phyloP scores from a whole-genome alignment of 2,888 invertebrate species.

The Poecilus cupreus region DNA sequence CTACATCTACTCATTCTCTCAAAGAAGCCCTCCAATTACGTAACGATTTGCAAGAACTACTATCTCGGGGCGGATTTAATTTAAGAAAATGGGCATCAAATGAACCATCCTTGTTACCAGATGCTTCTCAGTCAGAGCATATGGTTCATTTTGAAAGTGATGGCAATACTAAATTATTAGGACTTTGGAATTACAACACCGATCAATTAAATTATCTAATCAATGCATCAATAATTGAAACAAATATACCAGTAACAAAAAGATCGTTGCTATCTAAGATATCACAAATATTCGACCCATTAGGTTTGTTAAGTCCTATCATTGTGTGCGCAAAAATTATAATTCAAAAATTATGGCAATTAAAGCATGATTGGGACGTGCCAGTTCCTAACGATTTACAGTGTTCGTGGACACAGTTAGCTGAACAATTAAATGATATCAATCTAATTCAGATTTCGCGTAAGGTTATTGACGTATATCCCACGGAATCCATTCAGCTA shows the following conservation, averaged over 20 bases:
- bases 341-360: too few relatives aligned
- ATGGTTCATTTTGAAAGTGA: not conserved
- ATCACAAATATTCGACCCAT: conserved; percentile 7
- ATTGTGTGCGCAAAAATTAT: too few relatives aligned
- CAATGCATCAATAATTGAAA: not conserved
- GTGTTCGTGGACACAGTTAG: too few relatives aligned
- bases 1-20: too few relatives aligned
- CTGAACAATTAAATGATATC: too few relatives aligned
- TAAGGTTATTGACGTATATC: not conserved
- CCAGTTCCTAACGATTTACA: too few relatives aligned
- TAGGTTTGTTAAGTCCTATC: too few relatives aligned
- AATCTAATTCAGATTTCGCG: not conserved
- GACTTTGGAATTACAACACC: not conserved
- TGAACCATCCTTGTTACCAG: not conserved
- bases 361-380: too few relatives aligned
- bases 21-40: not conserved
- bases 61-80: conserved; percentile 23
- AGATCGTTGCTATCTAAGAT: conserved; percentile 4
- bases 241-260: not conserved
- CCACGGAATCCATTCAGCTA: not conserved
- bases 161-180: conserved; percentile 4
- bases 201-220: not conserved
- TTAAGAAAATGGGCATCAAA: conserved; percentile 23
- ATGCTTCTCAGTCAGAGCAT: not conserved
- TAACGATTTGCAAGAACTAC: not conserved